Evolutionary conservation across 2,113 vertebrate species (phyloP), one percentile per base, ranked within the genome.

Genomic region (Sigmodon hispidus): DNA sequence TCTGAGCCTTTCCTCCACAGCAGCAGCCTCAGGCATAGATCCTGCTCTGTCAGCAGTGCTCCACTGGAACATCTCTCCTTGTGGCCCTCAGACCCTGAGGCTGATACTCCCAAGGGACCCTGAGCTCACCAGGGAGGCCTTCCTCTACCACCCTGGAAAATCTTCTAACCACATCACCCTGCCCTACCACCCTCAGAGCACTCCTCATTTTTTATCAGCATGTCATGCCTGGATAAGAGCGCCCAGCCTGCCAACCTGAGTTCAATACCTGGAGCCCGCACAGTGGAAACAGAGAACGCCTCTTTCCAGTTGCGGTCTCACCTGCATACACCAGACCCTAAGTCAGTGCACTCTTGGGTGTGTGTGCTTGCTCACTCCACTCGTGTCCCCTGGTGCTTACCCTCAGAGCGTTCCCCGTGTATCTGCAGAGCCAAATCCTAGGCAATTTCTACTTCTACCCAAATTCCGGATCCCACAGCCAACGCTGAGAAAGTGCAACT

Each of bases 1-100:
- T 59, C 81, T 89, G 83, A 72, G 59, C n/a, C 94, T 80, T 16
- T 87, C 90, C 92, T 93, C 2, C 0, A 91, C 3, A 94, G 87
- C 40, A 2, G 29, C 50, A 57, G 61, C 55, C 67, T 83, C 5
- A 22, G 7, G 48, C 34, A 59, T 93, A 15, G 86, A 43, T 29
- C 36, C 48, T 45, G 79, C 34, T 70, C 59, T 61, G 70, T 67
- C 6, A n/a, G 16, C 65, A 43, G 1, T 4, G 31, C 29, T 79
- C 73, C 73, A n/a, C 73, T 69, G n/a, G 40, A 92, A 89, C 45
- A 26, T 24, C 29, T 70, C 77, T 79, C 59, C 50, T 40, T 85
- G 59, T 12, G 59, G 65, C 22, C 31, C 45, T 90, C 43, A 16
- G 8, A 15, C 17, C 86, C 31, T 5, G 52, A 48, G 73, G 13